Evolutionary conservation across 2,113 vertebrate genomes (phyloP), one percentile per base, ranked within the genome.

Genomic region (Pontoporia blainvillei): DNA sequence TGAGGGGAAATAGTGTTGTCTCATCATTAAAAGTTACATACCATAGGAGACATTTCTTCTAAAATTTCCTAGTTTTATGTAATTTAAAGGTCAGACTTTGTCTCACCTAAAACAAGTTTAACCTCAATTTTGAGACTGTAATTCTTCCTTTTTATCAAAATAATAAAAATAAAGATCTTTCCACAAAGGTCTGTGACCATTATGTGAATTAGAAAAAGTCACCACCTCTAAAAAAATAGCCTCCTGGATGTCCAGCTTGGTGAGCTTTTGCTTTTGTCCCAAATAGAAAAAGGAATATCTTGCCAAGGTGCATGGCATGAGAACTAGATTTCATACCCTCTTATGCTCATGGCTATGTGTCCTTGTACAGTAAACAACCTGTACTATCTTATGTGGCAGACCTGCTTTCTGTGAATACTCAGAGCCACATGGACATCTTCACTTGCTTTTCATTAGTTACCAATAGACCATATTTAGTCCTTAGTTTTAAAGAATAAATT

Each of bases 371-470:
- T 85, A 31, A 71, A 75, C 49, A 82, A 49, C 15, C 39, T 71
- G n/a, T 15, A 54, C 41, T 81, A 25, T 27, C 49, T 6, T 49
- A 41, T 36, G 4, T 62, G 49, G 44, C 72, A 62, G 49, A 21
- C 17, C 8, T 86, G 10, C 23, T 91, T 85, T 83, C 41, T 39
- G 31, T 46, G 57, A 73, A 54, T 96, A 78, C 9, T 20, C 52
- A 73, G 93, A 88, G 18, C 8, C 59, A 25, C 66, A 69, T 59
- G 54, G 54, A 88, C 86, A 76, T 25, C 12, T 9, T 93, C 69
- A n/a, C 20, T 96, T 96, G 44, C 31, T 86, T 94, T 76, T n/a
- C 27, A 62, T 78, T 15, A 94, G 20, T 84, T 88, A 57, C 41
- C n/a, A 67, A 67, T 44, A 86, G 39, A n/a, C 18, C 3, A 39